These are phyloP conservation scores for Enteromius fasciolatus DNA, from an alignment of 2,797 vertebrate genomes.

Conservation along the genomic window DNA sequence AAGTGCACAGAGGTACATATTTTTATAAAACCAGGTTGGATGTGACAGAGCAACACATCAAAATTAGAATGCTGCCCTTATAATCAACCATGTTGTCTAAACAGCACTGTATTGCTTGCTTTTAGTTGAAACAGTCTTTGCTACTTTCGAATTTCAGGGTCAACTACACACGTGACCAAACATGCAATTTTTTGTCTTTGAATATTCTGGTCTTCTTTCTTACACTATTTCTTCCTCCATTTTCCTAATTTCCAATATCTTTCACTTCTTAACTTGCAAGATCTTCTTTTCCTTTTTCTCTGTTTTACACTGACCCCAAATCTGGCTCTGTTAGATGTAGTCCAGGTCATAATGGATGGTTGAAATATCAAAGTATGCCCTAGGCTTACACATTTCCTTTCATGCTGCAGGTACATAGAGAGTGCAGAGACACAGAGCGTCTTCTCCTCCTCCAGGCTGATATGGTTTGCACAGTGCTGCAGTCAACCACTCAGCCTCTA, in stretches of 20 bases:
- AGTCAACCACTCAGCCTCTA: conserved; percentile 51
- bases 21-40: too few species aligned
- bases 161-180: neutral
- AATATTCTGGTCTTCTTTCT: neutral
- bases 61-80: neutral
- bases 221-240: neutral
- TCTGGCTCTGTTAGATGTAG: conserved; percentile 80
- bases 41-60: neutral
- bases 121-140: neutral
- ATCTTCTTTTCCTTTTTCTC: conserved; percentile 50
- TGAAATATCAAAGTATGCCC: conserved; percentile 85
- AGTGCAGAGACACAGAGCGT: conserved; percentile 49
- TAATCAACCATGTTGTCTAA: neutral
- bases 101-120: neutral
- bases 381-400: conserved; percentile 78
- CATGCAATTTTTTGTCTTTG: neutral
- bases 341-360: conserved; percentile 75
- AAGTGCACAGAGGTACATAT: too few species aligned
- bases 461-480: conserved; percentile 52
- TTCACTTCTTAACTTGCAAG: conserved; percentile 19
- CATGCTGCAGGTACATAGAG: conserved; percentile 75
- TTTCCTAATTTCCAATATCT: conserved; percentile 4
- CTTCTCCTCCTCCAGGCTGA: conserved; percentile 48
- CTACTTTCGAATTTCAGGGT: neutral
- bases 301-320: conserved; percentile 79